phyloP scores from a whole-genome alignment of 30 jellyfish, hydroid and myxozoan genomes.

The Chrysaora quinquecirrha region DNA sequence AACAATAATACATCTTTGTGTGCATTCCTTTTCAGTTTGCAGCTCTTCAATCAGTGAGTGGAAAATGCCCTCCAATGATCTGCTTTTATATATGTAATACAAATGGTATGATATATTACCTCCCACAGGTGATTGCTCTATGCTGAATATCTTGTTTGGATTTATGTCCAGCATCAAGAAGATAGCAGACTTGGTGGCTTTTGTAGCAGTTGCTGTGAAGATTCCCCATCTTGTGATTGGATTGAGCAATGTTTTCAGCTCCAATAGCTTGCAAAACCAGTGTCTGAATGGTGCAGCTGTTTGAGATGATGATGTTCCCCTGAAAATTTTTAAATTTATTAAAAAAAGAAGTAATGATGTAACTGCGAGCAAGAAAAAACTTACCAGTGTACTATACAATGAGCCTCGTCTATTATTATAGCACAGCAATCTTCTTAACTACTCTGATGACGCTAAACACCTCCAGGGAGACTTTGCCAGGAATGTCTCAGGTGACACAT shows the following conservation, averaged over 20 bases:
- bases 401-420: slow-evolving; percentile 31
- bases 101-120: slow-evolving; percentile 9
- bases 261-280: slow-evolving; percentile 23
- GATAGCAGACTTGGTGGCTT: too few relatives aligned
- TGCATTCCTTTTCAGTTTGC: too few relatives aligned
- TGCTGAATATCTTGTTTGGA: background rate
- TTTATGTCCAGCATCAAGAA: background rate
- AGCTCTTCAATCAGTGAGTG: too few relatives aligned
- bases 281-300: slow-evolving; percentile 13
- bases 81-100: slow-evolving; percentile 9
- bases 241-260: slow-evolving; percentile 24
- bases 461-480: too few relatives aligned
- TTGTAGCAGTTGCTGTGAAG: slow-evolving; percentile 57
- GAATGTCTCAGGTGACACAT: slow-evolving; percentile 26
- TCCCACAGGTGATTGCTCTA: too few relatives aligned
- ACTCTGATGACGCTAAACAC: slow-evolving; percentile 17
- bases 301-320: too few relatives aligned
- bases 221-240: background rate
- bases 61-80: too few relatives aligned
- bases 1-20: background rate
- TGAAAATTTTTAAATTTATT: background rate
- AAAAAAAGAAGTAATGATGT: background rate
- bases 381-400: slow-evolving; percentile 35
- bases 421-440: slow-evolving; percentile 24
- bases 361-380: too few relatives aligned